phyloP scores from a whole-genome alignment of 2,113 vertebrate genomes.

The Spea multiplicata region DNA sequence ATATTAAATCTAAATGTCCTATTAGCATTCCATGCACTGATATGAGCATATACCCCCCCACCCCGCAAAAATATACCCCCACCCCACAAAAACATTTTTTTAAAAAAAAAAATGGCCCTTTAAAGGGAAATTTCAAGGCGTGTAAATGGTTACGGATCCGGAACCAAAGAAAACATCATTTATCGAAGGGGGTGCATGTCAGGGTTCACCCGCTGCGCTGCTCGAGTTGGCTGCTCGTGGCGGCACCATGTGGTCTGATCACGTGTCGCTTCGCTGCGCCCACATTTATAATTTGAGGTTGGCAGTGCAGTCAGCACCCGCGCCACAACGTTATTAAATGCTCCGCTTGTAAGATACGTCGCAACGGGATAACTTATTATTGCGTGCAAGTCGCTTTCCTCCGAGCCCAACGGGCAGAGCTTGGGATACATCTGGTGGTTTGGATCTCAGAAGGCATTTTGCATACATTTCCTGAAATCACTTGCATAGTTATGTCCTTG shows the following conservation, averaged over 20 bases:
- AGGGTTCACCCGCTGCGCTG: slow-evolving; percentile 9
- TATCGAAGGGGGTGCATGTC: slow-evolving; percentile 19
- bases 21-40: no score
- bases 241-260: slow-evolving; percentile 40
- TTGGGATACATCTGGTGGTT: slow-evolving; percentile 10
- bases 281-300: slow-evolving; percentile 43
- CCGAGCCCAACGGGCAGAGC: background rate
- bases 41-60: no score
- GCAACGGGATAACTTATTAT: slow-evolving; percentile 10
- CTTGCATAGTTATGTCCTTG: no score
- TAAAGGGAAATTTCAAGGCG: background rate
- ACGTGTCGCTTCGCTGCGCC: slow-evolving; percentile 19
- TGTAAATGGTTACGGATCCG: background rate
- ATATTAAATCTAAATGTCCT: no score
- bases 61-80: no score
- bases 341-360: background rate
- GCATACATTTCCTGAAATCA: no score
- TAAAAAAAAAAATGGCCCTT: no score
- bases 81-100: no score
- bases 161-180: slow-evolving; percentile 7
- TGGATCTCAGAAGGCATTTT: background rate
- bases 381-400: slow-evolving; percentile 10
- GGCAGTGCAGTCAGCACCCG: slow-evolving; percentile 32
- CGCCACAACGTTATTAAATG: slow-evolving; percentile 34
- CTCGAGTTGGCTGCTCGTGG: slow-evolving; percentile 5